phyloP scores from a whole-genome alignment of 2,888 invertebrate species.

The Nemoura dubitans region DNA sequence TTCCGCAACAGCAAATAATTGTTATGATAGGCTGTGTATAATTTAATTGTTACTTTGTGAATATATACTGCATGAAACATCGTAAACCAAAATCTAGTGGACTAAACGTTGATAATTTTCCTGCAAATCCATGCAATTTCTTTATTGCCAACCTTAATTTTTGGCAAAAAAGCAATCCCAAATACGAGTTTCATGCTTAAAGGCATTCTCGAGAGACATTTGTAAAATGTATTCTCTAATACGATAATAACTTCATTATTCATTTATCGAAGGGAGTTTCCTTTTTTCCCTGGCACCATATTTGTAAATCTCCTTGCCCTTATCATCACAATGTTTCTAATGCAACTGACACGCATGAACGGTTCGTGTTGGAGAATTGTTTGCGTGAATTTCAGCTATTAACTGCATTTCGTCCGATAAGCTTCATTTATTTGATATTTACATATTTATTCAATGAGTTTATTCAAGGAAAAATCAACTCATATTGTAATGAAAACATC shows the following conservation, averaged over 20 bases:
- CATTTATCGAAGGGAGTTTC: background rate
- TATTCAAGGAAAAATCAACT: constrained; percentile 29
- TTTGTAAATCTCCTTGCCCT: background rate
- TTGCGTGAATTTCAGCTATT: constrained; percentile 35
- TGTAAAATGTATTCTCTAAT: no score
- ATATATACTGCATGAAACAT: no score
- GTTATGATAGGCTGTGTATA: no score
- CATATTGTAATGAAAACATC: constrained; percentile 1
- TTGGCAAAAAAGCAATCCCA: no score
- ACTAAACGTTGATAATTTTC: no score
- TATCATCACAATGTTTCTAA: background rate
- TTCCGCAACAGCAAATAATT: no score
- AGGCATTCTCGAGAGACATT: no score
- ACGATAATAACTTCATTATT: background rate
- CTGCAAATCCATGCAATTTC: no score
- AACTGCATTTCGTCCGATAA: constrained; percentile 12
- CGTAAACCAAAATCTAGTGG: no score
- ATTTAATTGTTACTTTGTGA: no score
- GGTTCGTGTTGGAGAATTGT: background rate
- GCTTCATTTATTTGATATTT: constrained; percentile 27
- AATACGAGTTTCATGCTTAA: no score
- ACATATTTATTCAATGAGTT: constrained; percentile 32
- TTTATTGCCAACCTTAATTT: no score
- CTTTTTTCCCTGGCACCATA: background rate
- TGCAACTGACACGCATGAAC: background rate